Evolutionary conservation across 2,888 invertebrate species (phyloP).

Genomic region (Caenorhabditis angaria): DNA sequence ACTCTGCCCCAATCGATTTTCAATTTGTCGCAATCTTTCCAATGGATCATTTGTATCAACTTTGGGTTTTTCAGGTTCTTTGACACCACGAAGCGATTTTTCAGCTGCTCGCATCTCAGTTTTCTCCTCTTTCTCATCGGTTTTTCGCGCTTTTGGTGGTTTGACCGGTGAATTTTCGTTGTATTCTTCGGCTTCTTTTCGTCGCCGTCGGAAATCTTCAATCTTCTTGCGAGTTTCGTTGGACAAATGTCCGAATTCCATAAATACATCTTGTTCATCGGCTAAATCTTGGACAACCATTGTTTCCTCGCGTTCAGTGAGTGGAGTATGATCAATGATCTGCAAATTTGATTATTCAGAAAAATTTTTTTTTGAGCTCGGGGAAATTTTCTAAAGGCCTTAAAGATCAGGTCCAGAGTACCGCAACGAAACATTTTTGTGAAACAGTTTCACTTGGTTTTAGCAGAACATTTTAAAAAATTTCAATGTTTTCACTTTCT

Average conservation of each 20-base stretch:
- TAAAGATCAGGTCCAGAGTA: no score
- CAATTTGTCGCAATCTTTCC: slow-evolving; percentile 69
- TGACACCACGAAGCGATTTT: slow-evolving; percentile 60
- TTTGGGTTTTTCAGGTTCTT: slow-evolving; percentile 44
- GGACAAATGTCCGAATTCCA: slow-evolving; percentile 71
- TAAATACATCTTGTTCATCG: slow-evolving; percentile 72
- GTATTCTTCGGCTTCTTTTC: slow-evolving; percentile 72
- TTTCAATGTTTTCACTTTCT: no score
- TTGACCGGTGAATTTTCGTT: slow-evolving; percentile 71
- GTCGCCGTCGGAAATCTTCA: slow-evolving; percentile 71
- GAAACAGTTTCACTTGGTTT: no score
- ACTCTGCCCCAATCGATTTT: slow-evolving; percentile 57
- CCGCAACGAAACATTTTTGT: no score
- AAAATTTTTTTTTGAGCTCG: no score
- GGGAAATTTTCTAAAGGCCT: no score
- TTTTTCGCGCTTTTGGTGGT: slow-evolving; percentile 62
- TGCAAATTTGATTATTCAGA: slow-evolving; percentile 20
- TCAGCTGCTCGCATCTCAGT: slow-evolving; percentile 64
- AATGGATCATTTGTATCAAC: slow-evolving; percentile 65
- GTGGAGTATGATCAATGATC: slow-evolving; percentile 71
- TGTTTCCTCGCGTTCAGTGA: slow-evolving; percentile 71
- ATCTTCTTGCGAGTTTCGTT: slow-evolving; percentile 65
- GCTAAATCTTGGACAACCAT: slow-evolving; percentile 71
- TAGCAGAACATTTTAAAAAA: no score
- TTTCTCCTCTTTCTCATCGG: slow-evolving; percentile 23